Percentiles rank a stretch among this genome's conserved stretches.
phyloP scores from a whole-genome alignment of 1,140 invertebrate species.

The Caenorhabditis brenneri region DNA sequence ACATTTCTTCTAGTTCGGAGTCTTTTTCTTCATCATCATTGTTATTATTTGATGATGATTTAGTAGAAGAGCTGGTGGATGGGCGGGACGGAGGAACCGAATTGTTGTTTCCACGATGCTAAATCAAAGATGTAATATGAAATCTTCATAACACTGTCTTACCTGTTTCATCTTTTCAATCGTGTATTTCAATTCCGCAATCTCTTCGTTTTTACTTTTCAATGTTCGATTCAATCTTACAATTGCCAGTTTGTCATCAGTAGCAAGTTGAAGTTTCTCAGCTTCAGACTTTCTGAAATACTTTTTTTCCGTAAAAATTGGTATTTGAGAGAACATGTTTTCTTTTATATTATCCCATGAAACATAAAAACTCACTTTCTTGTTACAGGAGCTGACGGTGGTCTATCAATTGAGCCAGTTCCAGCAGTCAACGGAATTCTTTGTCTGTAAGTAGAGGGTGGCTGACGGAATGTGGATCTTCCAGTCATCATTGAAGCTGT shows the following conservation, averaged over 20 bases:
- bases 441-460: constrained; percentile 21
- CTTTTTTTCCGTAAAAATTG: neutral
- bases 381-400: neutral
- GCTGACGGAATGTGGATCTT: constrained; percentile 51
- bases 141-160: neutral
- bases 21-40: neutral
- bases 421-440: neutral
- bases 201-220: constrained; percentile 51
- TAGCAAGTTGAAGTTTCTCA: constrained; percentile 31
- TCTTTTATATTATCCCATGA: neutral
- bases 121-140: neutral
- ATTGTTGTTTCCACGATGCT: neutral
- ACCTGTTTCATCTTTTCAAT: constrained; percentile 41
- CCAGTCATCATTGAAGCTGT: constrained; percentile 61
- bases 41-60: constrained; percentile 1
- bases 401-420: neutral
- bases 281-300: neutral
- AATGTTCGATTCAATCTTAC: constrained; percentile 57
- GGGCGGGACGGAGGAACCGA: neutral
- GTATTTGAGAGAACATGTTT: neutral
- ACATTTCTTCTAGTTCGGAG: constrained; percentile 18
- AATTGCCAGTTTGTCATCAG: constrained; percentile 52
- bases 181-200: constrained; percentile 48
- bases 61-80: neutral
- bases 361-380: neutral